Conservation (phyloP, 2,888 invertebrate genomes). For the Cheilosia variabilis region DNA sequence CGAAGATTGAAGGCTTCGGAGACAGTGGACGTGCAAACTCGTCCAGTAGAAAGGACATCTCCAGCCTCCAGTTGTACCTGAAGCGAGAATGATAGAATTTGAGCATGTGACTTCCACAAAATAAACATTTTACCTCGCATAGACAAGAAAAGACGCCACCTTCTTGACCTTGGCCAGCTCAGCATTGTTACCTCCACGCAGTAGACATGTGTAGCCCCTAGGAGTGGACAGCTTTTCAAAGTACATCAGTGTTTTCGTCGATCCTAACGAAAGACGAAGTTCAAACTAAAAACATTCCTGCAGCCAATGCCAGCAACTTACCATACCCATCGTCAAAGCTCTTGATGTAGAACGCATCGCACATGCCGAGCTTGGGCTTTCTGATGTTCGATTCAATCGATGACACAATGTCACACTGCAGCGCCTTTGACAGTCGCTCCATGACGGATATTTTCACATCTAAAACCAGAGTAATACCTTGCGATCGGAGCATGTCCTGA, state of each 20-base stretch:
- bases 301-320: slow-evolving; percentile 76
- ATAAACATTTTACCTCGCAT: slow-evolving; percentile 78
- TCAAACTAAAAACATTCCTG: neutral
- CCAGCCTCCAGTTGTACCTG: slow-evolving; percentile 95
- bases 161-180: slow-evolving; percentile 93
- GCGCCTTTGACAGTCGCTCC: slow-evolving; percentile 90
- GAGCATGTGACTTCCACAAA: neutral
- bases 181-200: slow-evolving; percentile 91
- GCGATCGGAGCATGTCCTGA: slow-evolving; percentile 92
- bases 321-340: slow-evolving; percentile 85
- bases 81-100: neutral
- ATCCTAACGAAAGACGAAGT: slow-evolving; percentile 81
- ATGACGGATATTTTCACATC: slow-evolving; percentile 93
- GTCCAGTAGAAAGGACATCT: slow-evolving; percentile 94
- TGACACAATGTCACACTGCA: slow-evolving; percentile 92
- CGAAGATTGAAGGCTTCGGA: slow-evolving; percentile 85
- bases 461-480: slow-evolving; percentile 93
- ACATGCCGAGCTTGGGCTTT: slow-evolving; percentile 92
- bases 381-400: slow-evolving; percentile 95
- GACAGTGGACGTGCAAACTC: slow-evolving; percentile 91
- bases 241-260: slow-evolving; percentile 94
- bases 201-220: slow-evolving; percentile 93
- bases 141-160: slow-evolving; percentile 91
- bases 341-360: slow-evolving; percentile 91
- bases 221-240: slow-evolving; percentile 95